Evolutionary conservation across 1,140 invertebrate genomes (phyloP).

Genomic region (Zaprionus taronus): DNA sequence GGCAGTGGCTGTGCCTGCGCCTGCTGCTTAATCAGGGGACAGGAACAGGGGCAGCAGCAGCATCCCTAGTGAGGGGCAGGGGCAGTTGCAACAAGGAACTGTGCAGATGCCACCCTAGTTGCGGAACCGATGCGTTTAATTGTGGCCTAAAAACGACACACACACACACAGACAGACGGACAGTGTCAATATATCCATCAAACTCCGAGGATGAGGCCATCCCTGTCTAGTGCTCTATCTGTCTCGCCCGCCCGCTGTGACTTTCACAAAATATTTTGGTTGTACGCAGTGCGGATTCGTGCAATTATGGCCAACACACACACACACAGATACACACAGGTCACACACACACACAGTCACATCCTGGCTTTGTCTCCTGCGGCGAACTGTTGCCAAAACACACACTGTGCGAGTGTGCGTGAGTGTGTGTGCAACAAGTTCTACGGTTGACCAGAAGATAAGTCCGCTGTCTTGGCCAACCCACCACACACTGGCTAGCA

Average conservation of each 20-base stretch:
- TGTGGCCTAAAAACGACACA: slow-evolving; percentile 72
- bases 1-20: slow-evolving; percentile 44
- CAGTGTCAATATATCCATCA: slow-evolving; percentile 63
- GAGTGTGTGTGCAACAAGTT: slow-evolving; percentile 54
- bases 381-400: slow-evolving; percentile 76
- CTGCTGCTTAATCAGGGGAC: slow-evolving; percentile 60
- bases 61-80: not conserved
- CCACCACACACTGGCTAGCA: slow-evolving; percentile 54
- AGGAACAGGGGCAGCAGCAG: slow-evolving; percentile 16
- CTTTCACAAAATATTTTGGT: slow-evolving; percentile 83
- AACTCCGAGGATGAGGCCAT: slow-evolving; percentile 57
- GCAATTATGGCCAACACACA: slow-evolving; percentile 60
- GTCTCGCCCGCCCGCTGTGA: slow-evolving; percentile 61
- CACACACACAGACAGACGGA: slow-evolving; percentile 9
- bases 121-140: slow-evolving; percentile 80
- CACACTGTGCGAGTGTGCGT: not conserved
- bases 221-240: slow-evolving; percentile 28
- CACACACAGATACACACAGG: not conserved
- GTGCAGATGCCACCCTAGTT: slow-evolving; percentile 75
- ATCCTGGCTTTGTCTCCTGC: slow-evolving; percentile 46
- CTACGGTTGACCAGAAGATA: slow-evolving; percentile 72
- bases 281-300: slow-evolving; percentile 75
- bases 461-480: slow-evolving; percentile 58
- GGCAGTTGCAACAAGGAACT: slow-evolving; percentile 8
- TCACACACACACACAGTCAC: not conserved